Percentiles rank a stretch among this genome's conserved stretches.
These are phyloP conservation scores for Bovichtus variegatus DNA, from an alignment of 2,797 vertebrate genomes.

Conservation along the genomic window DNA sequence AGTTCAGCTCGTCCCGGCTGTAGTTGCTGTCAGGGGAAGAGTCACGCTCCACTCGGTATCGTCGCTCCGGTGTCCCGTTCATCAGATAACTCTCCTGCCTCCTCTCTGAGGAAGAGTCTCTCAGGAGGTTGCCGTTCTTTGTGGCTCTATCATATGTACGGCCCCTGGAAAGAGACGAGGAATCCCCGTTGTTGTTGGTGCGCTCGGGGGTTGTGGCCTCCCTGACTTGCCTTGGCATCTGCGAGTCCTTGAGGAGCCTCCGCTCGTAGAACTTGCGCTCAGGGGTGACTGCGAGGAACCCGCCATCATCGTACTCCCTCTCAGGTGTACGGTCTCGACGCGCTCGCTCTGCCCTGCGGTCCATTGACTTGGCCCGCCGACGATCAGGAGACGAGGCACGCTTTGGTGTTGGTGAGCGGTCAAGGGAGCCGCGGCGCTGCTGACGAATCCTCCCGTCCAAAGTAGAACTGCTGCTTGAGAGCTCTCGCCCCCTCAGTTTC, in stretches of 20 bases:
- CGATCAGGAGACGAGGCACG: conserved; percentile 89
- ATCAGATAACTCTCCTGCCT: conserved; percentile 75
- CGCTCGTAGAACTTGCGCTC: conserved; percentile 78
- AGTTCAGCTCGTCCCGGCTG: conserved; percentile 84
- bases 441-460: conserved; percentile 71
- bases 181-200: conserved; percentile 70
- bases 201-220: conserved; percentile 78
- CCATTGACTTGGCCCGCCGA: conserved; percentile 87
- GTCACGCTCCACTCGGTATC: conserved; percentile 77
- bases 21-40: conserved; percentile 86
- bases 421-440: conserved; percentile 89
- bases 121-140: conserved; percentile 84
- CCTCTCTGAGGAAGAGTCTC: conserved; percentile 89
- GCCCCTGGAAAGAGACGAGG: conserved; percentile 72
- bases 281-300: conserved; percentile 81
- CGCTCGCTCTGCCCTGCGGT: conserved; percentile 81
- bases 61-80: conserved; percentile 82
- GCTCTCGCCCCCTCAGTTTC: conserved; percentile 83
- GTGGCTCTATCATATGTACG: conserved; percentile 85
- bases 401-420: conserved; percentile 88
- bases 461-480: conserved; percentile 82
- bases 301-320: conserved; percentile 81
- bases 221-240: conserved; percentile 66
- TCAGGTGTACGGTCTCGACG: conserved; percentile 90
- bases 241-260: conserved; percentile 77